phyloP scores from a whole-genome alignment of 1,140 invertebrate genomes.

The Drosophila tropicalis region DNA sequence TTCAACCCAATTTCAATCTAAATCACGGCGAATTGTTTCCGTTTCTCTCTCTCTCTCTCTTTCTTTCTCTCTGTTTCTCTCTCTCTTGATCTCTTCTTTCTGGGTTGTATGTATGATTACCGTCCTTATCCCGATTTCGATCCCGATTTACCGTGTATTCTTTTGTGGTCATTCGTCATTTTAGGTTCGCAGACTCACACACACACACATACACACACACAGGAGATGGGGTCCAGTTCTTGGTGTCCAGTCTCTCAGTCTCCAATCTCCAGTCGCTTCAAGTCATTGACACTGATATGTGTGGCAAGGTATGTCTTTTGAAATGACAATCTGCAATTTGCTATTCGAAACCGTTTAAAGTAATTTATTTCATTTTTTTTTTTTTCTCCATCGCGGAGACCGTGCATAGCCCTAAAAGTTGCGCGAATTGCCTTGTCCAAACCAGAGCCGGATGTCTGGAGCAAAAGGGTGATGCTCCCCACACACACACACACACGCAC shows the following conservation, averaged over 20 bases:
- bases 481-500: conserved; percentile 15
- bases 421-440: conserved; percentile 9
- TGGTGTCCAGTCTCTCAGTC: not conserved
- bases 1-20: conserved; percentile 75
- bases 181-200: conserved; percentile 51
- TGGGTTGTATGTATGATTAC: conserved; percentile 55
- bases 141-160: conserved; percentile 53
- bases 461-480: not conserved
- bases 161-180: conserved; percentile 77
- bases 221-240: conserved; percentile 21
- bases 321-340: conserved; percentile 78
- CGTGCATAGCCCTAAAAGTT: conserved; percentile 29
- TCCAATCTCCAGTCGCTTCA: conserved; percentile 19
- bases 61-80: conserved; percentile 19
- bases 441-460: conserved; percentile 12
- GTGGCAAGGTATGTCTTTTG: conserved; percentile 75
- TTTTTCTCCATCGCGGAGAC: conserved; percentile 27
- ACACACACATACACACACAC: conserved; percentile 16
- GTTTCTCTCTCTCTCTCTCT: conserved; percentile 27
- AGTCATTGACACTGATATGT: conserved; percentile 75
- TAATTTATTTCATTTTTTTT: conserved; percentile 60
- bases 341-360: conserved; percentile 78
- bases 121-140: conserved; percentile 63
- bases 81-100: too few relatives aligned
- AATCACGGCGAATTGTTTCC: conserved; percentile 64